Base-by-base conservation (phyloP, 37 sponge, comb jelly and placozoan genomes). In the Lycopodina hypogea region DNA sequence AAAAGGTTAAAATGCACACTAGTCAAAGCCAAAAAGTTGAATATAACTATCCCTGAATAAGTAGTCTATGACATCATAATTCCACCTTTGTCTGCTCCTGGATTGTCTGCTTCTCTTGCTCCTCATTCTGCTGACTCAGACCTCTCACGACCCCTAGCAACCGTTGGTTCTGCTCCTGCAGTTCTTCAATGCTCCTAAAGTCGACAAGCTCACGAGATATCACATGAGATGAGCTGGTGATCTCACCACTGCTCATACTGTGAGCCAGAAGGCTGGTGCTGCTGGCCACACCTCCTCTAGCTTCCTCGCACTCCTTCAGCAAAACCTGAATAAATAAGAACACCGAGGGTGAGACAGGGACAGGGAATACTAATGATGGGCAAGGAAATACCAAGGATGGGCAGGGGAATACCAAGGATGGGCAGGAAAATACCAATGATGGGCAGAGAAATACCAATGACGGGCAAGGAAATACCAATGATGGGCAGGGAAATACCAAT, bases 151-250 rank as follows among this genome's bases (percentile, higher is more conserved):
- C 93, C 36, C 81, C 64, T 76, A 98, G 76, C 65, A 98, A 68
- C 78, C 83, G 77, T 84, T 93, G 86, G 78, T 98, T 98, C 75
- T 90, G 92, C 58, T 88, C 53, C 65, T 98, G 99, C 14, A 95
- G 81, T 64, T 98, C 99, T 41, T 84, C 84, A 3, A 98, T 74
- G 62, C 42, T 85, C 78, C 96, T 87, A 78, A 90, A 95, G 12
- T 84, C 71, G 17, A 93, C 90, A 52, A 91, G 79, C 14, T 86
- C 83, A 18, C 71, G 80, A 60, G 90, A 82, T 56, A 90, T 93
- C 64, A 95, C 88, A 58, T 92, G 87, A 61, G 94, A 86, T 2
- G 96, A 96, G 68, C 85, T 90, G 51, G 86, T 64, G 62, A 92
- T 84, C 35, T 82, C 86, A 38, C 71, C 69, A 39, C 87, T 88